A percentile compares a stretch with the other conserved stretches of the same genome.
Conservation (phyloP, 2,888 invertebrate genomes). For the Adelphocoris suturalis region DNA sequence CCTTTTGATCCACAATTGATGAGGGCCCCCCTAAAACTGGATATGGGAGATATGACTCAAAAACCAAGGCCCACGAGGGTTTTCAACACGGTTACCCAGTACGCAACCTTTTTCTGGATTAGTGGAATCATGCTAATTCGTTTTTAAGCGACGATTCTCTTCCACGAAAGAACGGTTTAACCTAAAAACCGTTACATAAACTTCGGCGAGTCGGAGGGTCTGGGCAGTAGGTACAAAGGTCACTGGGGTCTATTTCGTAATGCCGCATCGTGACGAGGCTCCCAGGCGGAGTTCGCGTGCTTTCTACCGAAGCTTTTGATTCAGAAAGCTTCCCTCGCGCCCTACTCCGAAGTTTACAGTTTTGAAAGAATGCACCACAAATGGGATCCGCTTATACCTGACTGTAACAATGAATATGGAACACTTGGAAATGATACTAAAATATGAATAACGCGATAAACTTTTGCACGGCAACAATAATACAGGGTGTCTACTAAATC, state of each 20-base stretch:
- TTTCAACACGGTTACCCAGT: constrained; percentile 43
- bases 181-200: constrained; percentile 64
- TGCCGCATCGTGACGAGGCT: constrained; percentile 47
- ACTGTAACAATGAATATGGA: background rate
- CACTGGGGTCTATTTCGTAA: constrained; percentile 41
- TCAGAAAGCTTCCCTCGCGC: constrained; percentile 13
- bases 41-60: background rate
- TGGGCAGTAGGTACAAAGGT: constrained; percentile 52
- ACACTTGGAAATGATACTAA: too few species aligned
- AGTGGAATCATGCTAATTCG: constrained; percentile 61
- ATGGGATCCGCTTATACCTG: background rate
- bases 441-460: too few species aligned
- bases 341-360: background rate
- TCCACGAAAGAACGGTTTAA: constrained; percentile 63
- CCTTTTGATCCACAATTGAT: background rate
- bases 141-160: constrained; percentile 57
- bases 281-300: constrained; percentile 11
- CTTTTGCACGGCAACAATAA: too few species aligned
- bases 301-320: constrained; percentile 50
- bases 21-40: background rate
- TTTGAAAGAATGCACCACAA: background rate
- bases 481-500: too few species aligned
- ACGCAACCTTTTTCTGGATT: constrained; percentile 35
- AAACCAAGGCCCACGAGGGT: background rate
- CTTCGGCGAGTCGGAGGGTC: constrained; percentile 11